Evolutionary conservation across 2,797 vertebrate genomes (phyloP).

Genomic region (Chelidonichthys spinosus): DNA sequence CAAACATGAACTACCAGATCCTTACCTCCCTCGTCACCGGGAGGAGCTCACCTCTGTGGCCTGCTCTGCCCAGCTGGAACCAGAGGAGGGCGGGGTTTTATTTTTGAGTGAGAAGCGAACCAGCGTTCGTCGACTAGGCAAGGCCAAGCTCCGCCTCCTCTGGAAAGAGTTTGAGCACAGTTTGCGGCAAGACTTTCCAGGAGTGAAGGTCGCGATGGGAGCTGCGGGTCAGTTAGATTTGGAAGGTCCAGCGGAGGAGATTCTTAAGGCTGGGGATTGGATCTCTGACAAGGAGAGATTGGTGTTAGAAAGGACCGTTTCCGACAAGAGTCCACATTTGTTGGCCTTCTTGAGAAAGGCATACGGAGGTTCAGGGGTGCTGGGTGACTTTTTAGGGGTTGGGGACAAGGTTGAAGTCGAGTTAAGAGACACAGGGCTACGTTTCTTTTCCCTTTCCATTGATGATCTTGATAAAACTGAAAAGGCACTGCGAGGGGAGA

Average conservation of each 20-base stretch:
- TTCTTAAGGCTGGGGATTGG: slow-evolving; percentile 31
- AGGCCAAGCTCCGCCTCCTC: slow-evolving; percentile 55
- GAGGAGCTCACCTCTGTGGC: slow-evolving; percentile 34
- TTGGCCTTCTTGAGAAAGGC: slow-evolving; percentile 57
- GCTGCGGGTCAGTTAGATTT: slow-evolving; percentile 35
- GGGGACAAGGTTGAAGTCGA: slow-evolving; percentile 49
- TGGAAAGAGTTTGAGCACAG: slow-evolving; percentile 37
- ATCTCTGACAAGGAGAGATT: slow-evolving; percentile 17
- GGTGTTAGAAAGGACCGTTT: slow-evolving; percentile 54
- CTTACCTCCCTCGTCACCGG: slow-evolving; percentile 41
- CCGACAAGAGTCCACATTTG: slow-evolving; percentile 42
- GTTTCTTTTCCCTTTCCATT: slow-evolving; percentile 50
- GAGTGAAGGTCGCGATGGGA: slow-evolving; percentile 11
- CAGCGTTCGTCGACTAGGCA: slow-evolving; percentile 22
- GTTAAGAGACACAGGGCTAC: slow-evolving; percentile 53
- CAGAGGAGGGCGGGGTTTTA: slow-evolving; percentile 43
- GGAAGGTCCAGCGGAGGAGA: slow-evolving; percentile 41
- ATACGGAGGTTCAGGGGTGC: slow-evolving; percentile 28
- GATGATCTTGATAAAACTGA: slow-evolving; percentile 37
- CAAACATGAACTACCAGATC: slow-evolving; percentile 37
- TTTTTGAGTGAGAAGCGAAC: slow-evolving; percentile 31
- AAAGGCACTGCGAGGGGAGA: slow-evolving; percentile 33
- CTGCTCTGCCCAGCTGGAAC: slow-evolving; percentile 50
- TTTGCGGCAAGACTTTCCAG: slow-evolving; percentile 20
- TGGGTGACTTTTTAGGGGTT: slow-evolving; percentile 49